Percentiles rank a stretch among this genome's conserved stretches.
phyloP scores from a whole-genome alignment of 2,888 invertebrate genomes.

The Bombylius major region DNA sequence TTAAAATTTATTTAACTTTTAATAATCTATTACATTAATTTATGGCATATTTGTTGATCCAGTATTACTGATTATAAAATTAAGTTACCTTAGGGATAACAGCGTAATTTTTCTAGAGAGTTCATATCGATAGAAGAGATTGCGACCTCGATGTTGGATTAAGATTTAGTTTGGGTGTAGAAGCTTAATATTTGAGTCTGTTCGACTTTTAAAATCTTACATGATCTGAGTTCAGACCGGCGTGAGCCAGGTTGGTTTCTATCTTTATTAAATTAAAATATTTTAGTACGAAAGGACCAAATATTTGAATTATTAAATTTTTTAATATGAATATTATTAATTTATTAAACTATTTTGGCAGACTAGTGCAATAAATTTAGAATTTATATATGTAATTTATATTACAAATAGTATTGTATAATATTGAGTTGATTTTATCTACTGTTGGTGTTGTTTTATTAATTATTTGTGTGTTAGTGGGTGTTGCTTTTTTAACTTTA shows the following conservation, averaged over 20 bases:
- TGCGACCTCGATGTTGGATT: conserved; percentile 87
- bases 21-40: conserved; percentile 32
- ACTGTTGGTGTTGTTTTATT: conserved; percentile 40
- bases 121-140: conserved; percentile 58
- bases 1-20: conserved; percentile 47
- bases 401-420: conserved; percentile 45
- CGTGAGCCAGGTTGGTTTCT: conserved; percentile 76
- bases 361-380: conserved; percentile 60
- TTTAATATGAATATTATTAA: conserved; percentile 25
- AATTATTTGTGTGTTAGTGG: conserved; percentile 47
- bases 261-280: conserved; percentile 49
- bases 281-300: conserved; percentile 72
- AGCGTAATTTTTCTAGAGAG: conserved; percentile 68
- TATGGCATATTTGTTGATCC: conserved; percentile 41
- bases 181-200: conserved; percentile 58
- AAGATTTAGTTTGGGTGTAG: conserved; percentile 53
- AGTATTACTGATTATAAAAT: conserved; percentile 47
- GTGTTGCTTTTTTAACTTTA: conserved; percentile 58
- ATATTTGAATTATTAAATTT: conserved; percentile 41
- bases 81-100: conserved; percentile 76
- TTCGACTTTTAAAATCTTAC: conserved; percentile 74
- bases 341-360: conserved; percentile 46
- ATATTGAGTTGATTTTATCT: conserved; percentile 37
- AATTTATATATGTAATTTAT: conserved; percentile 47
- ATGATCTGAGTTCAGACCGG: conserved; percentile 84